Evolutionary conservation across 2,113 vertebrate species (phyloP).

Genomic region (Urocynchramus pylzowi): DNA sequence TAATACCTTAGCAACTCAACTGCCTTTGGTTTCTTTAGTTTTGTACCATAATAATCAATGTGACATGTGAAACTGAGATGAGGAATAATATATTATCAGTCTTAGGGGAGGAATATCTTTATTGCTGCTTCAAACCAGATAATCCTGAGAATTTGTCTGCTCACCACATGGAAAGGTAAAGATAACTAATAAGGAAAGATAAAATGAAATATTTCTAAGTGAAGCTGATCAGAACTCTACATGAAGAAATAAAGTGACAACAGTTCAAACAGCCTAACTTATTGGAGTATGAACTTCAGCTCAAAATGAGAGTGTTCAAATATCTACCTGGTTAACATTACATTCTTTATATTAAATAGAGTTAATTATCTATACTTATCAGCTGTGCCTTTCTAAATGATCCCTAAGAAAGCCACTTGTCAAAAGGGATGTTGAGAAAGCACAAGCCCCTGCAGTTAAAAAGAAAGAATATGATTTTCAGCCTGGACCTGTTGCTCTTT

Average conservation of each 20-base stretch:
- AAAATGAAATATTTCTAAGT: not conserved
- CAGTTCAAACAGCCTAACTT: not conserved
- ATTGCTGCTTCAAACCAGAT: not conserved
- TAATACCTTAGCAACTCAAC: not conserved
- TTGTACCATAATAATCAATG: not conserved
- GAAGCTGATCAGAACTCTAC: not conserved
- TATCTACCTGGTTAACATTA: not conserved
- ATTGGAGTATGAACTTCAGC: not conserved
- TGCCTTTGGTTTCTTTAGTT: not conserved
- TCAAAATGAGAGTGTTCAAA: not conserved
- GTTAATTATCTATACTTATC: not conserved
- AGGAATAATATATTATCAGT: not conserved
- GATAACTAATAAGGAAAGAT: not conserved
- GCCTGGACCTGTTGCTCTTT: not conserved
- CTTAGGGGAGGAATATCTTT: not conserved
- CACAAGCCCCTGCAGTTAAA: not conserved
- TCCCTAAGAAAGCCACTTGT: not conserved
- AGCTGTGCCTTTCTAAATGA: not conserved
- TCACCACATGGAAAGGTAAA: not conserved
- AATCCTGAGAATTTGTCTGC: not conserved
- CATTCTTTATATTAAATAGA: not conserved
- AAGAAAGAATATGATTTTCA: not conserved
- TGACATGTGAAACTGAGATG: accelerated
- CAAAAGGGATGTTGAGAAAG: not conserved
- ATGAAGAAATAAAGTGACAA: not conserved